phyloP scores from a whole-genome alignment of 2,888 invertebrate genomes.

The Leptinotarsa juncta region DNA sequence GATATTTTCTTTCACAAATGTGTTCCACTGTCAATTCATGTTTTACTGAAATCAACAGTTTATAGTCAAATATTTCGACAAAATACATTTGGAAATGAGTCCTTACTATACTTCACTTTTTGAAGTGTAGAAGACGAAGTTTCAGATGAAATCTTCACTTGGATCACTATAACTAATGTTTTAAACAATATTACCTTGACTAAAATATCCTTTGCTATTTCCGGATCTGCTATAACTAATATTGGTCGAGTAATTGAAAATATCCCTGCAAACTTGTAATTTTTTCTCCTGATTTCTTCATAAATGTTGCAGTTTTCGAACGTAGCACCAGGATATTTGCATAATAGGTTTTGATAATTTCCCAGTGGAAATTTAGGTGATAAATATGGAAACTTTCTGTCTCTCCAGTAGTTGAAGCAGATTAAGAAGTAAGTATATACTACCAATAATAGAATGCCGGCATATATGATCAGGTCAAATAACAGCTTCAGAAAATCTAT shows the following conservation, averaged over 20 bases:
- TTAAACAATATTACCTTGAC: slow-evolving; percentile 40
- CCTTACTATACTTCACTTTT: too few species aligned
- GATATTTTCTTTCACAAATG: too few species aligned
- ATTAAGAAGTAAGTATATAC: slow-evolving; percentile 28
- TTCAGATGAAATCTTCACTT: too few species aligned
- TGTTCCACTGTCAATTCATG: too few species aligned
- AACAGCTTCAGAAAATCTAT: neutral
- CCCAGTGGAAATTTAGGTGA: slow-evolving; percentile 54
- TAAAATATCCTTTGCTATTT: slow-evolving; percentile 48
- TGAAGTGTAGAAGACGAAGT: too few species aligned
- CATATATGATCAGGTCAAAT: neutral
- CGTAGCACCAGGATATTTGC: slow-evolving; percentile 32
- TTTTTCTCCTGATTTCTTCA: slow-evolving; percentile 33
- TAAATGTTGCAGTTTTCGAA: slow-evolving; percentile 39
- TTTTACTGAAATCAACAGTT: too few species aligned
- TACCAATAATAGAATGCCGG: neutral
- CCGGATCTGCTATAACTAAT: slow-evolving; percentile 48
- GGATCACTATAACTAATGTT: too few species aligned
- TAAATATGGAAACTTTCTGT: slow-evolving; percentile 45
- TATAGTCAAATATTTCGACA: too few species aligned
- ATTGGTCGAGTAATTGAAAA: slow-evolving; percentile 37
- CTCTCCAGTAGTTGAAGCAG: slow-evolving; percentile 50
- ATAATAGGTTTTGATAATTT: slow-evolving; percentile 40
- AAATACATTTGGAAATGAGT: too few species aligned
- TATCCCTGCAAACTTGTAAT: slow-evolving; percentile 35